Evolutionary conservation across 2,113 vertebrate genomes (phyloP).

Genomic region (Pseudopodoces humilis): DNA sequence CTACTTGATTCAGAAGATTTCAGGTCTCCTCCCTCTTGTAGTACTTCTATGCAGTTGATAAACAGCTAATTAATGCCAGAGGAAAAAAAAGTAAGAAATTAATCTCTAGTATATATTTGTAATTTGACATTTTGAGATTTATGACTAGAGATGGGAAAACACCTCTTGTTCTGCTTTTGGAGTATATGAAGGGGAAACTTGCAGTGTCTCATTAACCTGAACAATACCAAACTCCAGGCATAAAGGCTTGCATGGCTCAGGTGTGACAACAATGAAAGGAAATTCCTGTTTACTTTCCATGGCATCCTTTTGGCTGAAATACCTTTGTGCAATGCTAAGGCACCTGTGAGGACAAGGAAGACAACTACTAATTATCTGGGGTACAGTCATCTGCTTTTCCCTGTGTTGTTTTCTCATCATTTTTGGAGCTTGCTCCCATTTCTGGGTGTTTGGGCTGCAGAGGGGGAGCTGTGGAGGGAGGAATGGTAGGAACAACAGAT

Average conservation of each 20-base stretch:
- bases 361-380: not conserved
- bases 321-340: not conserved
- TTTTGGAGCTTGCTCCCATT: not conserved
- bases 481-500: not conserved
- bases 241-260: not conserved
- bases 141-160: not conserved
- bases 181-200: not conserved
- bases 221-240: not conserved
- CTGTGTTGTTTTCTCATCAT: not conserved
- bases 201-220: not conserved
- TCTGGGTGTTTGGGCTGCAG: not conserved
- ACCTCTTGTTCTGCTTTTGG: not conserved
- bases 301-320: not conserved
- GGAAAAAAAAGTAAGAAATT: not conserved
- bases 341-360: not conserved
- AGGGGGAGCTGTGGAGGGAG: not conserved
- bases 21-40: fast-evolving
- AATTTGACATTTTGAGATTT: not conserved
- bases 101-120: not conserved
- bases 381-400: not conserved
- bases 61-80: not conserved
- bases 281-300: not conserved
- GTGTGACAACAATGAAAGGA: not conserved
- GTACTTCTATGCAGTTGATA: not conserved
- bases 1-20: not conserved